Evolutionary conservation across 2,888 invertebrate genomes (phyloP).

Genomic region (Platynereis dumerilii): DNA sequence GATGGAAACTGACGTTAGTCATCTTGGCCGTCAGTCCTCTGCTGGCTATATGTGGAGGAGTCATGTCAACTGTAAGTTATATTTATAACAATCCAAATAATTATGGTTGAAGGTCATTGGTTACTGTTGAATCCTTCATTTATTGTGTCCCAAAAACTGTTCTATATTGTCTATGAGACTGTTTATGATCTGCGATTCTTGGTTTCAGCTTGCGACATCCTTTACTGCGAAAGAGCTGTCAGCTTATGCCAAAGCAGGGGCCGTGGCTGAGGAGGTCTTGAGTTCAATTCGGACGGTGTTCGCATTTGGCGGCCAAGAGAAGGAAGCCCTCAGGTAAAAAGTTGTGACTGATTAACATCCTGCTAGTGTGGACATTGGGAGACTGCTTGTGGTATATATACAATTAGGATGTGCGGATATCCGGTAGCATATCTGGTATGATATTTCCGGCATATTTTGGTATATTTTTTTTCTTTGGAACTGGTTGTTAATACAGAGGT

Average conservation of each 20-base stretch:
- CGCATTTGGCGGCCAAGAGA: slow-evolving; percentile 47
- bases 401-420: not conserved
- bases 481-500: not conserved
- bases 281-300: slow-evolving; percentile 48
- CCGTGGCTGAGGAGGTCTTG: slow-evolving; percentile 45
- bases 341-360: not conserved
- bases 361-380: not conserved
- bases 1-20: slow-evolving; percentile 82
- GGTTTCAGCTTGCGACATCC: slow-evolving; percentile 7
- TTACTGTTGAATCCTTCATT: no score
- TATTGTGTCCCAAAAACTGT: no score
- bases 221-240: slow-evolving; percentile 48
- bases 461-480: not conserved
- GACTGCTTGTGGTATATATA: not conserved
- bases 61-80: slow-evolving; percentile 73
- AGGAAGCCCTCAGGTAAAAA: slow-evolving; percentile 41
- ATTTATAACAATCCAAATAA: no score
- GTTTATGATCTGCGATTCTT: no score
- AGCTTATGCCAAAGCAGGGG: slow-evolving; percentile 69
- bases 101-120: not conserved
- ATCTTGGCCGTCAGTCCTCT: slow-evolving; percentile 79
- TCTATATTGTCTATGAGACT: no score
- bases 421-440: no score
- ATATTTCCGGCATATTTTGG: not conserved
- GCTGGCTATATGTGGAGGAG: slow-evolving; percentile 75